Conservation (phyloP, 2,113 vertebrate genomes). For the Galbula dea region DNA sequence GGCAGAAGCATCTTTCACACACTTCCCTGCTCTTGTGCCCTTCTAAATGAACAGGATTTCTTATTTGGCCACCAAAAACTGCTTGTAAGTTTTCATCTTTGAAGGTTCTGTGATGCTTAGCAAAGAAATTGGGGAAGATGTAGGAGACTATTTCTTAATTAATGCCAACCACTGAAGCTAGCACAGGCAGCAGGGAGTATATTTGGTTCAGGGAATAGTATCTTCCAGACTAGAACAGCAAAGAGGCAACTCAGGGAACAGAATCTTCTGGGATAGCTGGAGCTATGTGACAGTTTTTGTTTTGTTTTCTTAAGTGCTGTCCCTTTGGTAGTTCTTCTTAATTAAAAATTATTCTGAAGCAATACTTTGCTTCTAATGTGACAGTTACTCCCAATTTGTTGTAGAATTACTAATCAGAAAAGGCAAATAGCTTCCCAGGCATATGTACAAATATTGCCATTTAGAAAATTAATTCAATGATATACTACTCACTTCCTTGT, state of each 20-base stretch:
- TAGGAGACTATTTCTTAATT: background rate
- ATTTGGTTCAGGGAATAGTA: background rate
- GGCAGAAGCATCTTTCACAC: background rate
- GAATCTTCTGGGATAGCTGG: background rate
- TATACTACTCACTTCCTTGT: background rate
- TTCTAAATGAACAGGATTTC: background rate
- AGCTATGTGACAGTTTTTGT: background rate
- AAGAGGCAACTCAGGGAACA: background rate
- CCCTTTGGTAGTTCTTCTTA: slow-evolving; percentile 4
- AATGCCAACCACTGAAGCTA: background rate
- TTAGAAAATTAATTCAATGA: background rate
- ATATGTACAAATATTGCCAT: background rate
- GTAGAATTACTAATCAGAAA: background rate
- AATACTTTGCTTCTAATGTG: slow-evolving; percentile 7
- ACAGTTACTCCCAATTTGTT: background rate
- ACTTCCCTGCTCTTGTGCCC: background rate
- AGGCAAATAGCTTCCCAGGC: background rate
- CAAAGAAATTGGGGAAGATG: background rate
- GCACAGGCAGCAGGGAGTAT: background rate
- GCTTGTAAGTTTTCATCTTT: background rate
- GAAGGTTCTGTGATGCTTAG: background rate
- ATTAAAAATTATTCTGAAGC: slow-evolving; percentile 43
- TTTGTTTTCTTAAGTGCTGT: slow-evolving; percentile 17
- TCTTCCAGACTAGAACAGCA: background rate
- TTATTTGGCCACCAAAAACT: background rate